Conservation (phyloP, 2,888 invertebrate species). For the Caenorhabditis uteleia region DNA sequence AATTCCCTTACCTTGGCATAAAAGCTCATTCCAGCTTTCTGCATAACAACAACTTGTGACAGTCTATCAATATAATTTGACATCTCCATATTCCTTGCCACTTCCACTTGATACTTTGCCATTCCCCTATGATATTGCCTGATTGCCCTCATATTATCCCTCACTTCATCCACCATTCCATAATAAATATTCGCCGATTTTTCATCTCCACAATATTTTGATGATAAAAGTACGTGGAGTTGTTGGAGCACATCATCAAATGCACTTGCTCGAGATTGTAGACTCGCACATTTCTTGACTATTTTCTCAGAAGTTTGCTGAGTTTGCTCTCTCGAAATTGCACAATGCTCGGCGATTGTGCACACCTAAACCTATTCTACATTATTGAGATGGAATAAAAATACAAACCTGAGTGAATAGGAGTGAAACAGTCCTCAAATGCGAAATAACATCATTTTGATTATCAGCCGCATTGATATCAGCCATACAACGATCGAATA, state of each 20-base stretch:
- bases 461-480: constrained; percentile 13
- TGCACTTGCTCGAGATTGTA: constrained; percentile 4
- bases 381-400: no score
- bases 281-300: neutral
- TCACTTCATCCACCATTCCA: constrained; percentile 10
- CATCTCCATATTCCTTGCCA: constrained; percentile 14
- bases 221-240: constrained; percentile 9
- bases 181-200: constrained; percentile 1
- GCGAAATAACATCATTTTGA: constrained; percentile 14
- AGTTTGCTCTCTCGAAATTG: constrained; percentile 4
- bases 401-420: constrained; percentile 22
- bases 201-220: constrained; percentile 7
- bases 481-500: constrained; percentile 15
- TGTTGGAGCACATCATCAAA: constrained; percentile 19
- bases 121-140: constrained; percentile 4
- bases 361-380: constrained; percentile 13
- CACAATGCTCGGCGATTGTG: constrained; percentile 6
- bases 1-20: constrained; percentile 31
- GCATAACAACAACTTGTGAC: constrained; percentile 17
- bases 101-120: constrained; percentile 11
- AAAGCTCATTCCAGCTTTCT: constrained; percentile 22
- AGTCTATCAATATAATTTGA: constrained; percentile 15
- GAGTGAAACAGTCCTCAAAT: constrained; percentile 20
- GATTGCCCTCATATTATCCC: constrained; percentile 7
- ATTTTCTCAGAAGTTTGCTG: neutral